Evolutionary conservation across 2,888 invertebrate genomes (phyloP).

Genomic region (Epiblema foenella): DNA sequence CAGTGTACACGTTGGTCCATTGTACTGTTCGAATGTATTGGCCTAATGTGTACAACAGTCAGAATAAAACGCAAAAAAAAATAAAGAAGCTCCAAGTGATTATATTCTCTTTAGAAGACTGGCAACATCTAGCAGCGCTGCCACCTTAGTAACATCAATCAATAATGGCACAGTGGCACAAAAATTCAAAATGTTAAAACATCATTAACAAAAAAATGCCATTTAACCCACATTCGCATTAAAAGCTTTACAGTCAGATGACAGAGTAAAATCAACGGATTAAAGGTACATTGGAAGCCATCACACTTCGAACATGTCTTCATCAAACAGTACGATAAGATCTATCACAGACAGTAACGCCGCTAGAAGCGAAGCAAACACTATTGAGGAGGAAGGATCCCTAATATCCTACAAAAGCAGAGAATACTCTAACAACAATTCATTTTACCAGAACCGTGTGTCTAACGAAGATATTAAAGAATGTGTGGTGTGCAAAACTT

Average conservation of each 20-base stretch:
- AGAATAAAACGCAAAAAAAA: no score
- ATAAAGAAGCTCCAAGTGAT: no score
- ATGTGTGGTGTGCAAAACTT: constrained; percentile 19
- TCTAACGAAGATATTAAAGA: constrained; percentile 10
- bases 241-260: neutral
- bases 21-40: no score
- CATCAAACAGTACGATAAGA: neutral
- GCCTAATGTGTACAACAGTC: no score
- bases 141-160: constrained; percentile 22
- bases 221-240: neutral
- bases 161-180: constrained; percentile 44
- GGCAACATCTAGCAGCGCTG: no score
- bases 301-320: neutral
- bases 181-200: constrained; percentile 54
- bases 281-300: constrained; percentile 11
- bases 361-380: constrained; percentile 8
- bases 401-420: constrained; percentile 5
- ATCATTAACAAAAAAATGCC: neutral
- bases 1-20: no score
- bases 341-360: constrained; percentile 6
- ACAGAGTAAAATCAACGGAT: neutral
- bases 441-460: neutral
- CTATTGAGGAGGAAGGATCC: neutral
- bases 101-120: no score
- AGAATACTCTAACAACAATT: neutral